Conservation (phyloP, 1,140 invertebrate genomes). For the Drosophila nebulosa region DNA sequence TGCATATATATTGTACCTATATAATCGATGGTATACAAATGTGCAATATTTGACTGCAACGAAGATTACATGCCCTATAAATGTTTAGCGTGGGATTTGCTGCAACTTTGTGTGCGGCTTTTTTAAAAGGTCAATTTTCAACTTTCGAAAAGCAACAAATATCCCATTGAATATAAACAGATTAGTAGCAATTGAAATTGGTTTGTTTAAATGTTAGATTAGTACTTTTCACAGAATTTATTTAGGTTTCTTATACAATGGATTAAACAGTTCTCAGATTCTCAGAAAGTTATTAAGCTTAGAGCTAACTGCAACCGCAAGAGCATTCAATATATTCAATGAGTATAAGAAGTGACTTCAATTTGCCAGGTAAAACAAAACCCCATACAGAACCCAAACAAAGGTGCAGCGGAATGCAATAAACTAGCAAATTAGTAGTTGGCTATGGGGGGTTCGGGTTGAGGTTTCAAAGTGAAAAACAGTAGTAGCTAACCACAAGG, state of each 20-base stretch:
- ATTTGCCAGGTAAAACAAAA: not conserved
- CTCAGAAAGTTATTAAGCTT: no score
- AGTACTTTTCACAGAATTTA: no score
- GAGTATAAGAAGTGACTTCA: not conserved
- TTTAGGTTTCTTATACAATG: no score
- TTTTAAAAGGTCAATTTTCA: not conserved
- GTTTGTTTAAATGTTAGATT: no score
- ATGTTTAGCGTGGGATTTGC: not conserved
- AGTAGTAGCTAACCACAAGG: conserved; percentile 28
- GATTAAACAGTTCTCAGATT: no score
- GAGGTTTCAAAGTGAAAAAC: conserved; percentile 21
- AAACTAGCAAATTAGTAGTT: not conserved
- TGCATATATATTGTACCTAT: conserved; percentile 15
- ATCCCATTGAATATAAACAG: no score
- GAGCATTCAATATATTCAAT: not conserved
- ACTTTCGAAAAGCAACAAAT: no score
- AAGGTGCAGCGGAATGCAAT: not conserved
- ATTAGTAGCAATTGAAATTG: no score
- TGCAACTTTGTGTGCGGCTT: not conserved
- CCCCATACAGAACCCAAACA: not conserved
- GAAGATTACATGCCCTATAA: conserved; percentile 51
- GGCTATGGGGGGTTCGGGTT: not conserved
- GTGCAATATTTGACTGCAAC: conserved; percentile 33
- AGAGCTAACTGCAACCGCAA: not conserved
- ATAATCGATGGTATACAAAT: conserved; percentile 19